Percentiles rank a stretch among this genome's conserved stretches.
Evolutionary conservation across 2,888 invertebrate species (phyloP).

Genomic region (Acrobasis repandana): DNA sequence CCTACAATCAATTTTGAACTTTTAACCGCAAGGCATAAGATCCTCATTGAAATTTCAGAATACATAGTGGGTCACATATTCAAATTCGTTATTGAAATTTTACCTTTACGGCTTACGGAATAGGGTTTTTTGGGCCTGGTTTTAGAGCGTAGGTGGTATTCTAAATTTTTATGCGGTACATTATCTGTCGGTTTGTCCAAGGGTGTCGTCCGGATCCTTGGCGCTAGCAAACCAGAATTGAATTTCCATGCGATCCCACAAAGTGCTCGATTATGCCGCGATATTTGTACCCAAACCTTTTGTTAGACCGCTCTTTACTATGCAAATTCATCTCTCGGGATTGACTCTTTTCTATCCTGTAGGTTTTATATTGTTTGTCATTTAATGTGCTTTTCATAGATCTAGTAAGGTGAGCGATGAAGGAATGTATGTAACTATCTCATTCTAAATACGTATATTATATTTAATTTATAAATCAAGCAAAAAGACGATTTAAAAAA

Average conservation of each 20-base stretch:
- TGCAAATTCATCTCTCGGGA: slow-evolving; percentile 61
- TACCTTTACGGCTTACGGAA: slow-evolving; percentile 1
- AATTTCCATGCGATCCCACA: slow-evolving; percentile 49
- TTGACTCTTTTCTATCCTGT: slow-evolving; percentile 49
- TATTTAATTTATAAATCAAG: too few relatives aligned
- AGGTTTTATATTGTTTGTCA: slow-evolving; percentile 37
- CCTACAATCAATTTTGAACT: not conserved
- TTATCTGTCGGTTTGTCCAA: slow-evolving; percentile 21
- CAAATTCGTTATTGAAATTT: slow-evolving; percentile 1
- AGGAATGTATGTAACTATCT: not conserved
- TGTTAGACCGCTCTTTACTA: slow-evolving; percentile 56
- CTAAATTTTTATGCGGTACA: slow-evolving; percentile 19
- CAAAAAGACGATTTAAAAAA: too few relatives aligned
- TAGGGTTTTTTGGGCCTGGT: not conserved
- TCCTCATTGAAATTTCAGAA: not conserved
- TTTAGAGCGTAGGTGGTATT: not conserved
- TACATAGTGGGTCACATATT: not conserved
- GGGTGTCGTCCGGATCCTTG: slow-evolving; percentile 11
- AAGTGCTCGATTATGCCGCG: slow-evolving; percentile 60
- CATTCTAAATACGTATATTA: too few relatives aligned
- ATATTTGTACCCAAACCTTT: slow-evolving; percentile 62
- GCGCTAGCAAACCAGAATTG: slow-evolving; percentile 48
- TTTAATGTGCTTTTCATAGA: slow-evolving; percentile 33
- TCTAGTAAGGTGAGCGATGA: slow-evolving; percentile 5
- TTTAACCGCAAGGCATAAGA: not conserved